Base-by-base conservation (phyloP, 23 tunicate species). In the Clavelina lepadiformis region DNA sequence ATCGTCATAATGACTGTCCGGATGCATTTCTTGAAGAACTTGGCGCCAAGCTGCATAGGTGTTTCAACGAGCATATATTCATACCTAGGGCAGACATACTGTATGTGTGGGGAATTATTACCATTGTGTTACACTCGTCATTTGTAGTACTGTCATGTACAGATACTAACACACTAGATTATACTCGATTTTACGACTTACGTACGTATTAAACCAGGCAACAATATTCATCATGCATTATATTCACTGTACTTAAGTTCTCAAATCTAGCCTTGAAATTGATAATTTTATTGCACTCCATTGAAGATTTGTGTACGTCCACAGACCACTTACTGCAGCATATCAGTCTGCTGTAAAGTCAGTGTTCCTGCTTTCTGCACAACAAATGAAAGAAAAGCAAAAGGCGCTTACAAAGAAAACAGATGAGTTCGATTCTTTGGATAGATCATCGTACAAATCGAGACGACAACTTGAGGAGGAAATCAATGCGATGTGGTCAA, bases 391-490 rank as follows among this genome's bases (percentile, higher is more conserved):
- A 44, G 71, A 77, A 44, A 59, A 33, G 2, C 28, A 63, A n/a
- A 50, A 28, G 2, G 13, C 51, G 28, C 24, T 25, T 0, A 64
- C 28, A 22, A 30, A 19, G 3, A 44, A 51, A 5, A 15, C 28
- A 13, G 46, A 18, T 1, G 11, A 30, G 19, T 31, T 28, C 3
- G 68, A 20, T n/a, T 1, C 56, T 31, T 2, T 33, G 21, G 19
- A 26, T 5, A 55, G 58, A 26, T 47, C 62, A 0, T 38, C 30
- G 45, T 33, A 31, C 24, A 79, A 69, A 28, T 61, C 83, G 21
- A 55, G 95, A 21, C 71, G 72, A 65, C 72, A 64, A 23, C 54
- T 53, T 56, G 73, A 65, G 26, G 95, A 86, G 45, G 95, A 86
- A 33, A 81, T 78, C 51, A 86, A 77, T 63, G 30, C 33, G 2